Evolutionary conservation across 2,113 vertebrate genomes (phyloP).

Genomic region (Pygoscelis antarcticus): DNA sequence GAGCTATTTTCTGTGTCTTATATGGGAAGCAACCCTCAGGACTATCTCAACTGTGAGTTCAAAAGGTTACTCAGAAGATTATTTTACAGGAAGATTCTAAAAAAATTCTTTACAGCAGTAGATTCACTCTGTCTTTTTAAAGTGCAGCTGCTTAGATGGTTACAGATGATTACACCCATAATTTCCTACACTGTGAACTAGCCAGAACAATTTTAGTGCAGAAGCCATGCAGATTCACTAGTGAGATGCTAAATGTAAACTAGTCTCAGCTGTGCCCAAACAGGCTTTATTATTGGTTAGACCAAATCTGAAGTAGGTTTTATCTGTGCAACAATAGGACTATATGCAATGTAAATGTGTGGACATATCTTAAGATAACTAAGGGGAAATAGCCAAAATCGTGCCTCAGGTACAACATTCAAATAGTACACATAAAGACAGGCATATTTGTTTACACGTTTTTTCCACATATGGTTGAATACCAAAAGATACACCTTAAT

Average conservation of each 20-base stretch:
- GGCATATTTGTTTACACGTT: not conserved
- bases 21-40: not conserved
- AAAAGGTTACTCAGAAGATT: not conserved
- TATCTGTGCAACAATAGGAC: not conserved
- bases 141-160: not conserved
- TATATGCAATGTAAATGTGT: not conserved
- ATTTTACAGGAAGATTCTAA: not conserved
- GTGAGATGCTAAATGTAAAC: not conserved
- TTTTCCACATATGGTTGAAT: not conserved
- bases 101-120: not conserved
- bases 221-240: not conserved
- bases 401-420: not conserved
- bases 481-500: not conserved
- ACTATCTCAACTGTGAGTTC: not conserved
- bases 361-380: not conserved
- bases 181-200: not conserved
- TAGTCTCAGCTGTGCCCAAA: not conserved
- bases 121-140: not conserved
- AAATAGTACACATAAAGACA: not conserved
- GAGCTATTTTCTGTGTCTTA: not conserved
- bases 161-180: not conserved
- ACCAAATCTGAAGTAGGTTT: not conserved
- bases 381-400: not conserved
- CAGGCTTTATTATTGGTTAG: not conserved
- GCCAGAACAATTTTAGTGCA: not conserved